A percentile compares a stretch with the other conserved stretches of the same genome.
Conservation (phyloP, 2,888 invertebrate species). For the Antheraea assamensis region DNA sequence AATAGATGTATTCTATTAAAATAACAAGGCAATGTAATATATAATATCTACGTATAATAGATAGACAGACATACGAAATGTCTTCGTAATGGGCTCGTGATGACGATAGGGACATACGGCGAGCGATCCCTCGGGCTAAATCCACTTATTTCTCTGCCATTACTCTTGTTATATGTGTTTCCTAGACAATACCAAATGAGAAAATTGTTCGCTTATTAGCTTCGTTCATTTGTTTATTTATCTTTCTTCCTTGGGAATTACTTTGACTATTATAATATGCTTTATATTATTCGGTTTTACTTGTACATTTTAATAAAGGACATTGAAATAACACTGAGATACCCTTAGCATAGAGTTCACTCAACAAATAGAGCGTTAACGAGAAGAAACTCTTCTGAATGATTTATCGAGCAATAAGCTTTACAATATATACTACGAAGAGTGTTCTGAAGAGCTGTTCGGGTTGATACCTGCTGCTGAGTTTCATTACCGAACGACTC, state of each 20-base stretch:
- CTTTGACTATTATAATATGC: background rate
- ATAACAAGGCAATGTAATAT: background rate
- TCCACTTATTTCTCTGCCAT: background rate
- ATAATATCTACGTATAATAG: background rate
- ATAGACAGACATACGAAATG: constrained; percentile 4
- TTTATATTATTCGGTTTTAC: background rate
- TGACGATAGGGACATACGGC: constrained; percentile 18
- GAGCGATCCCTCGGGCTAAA: constrained; percentile 8
- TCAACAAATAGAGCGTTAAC: no score
- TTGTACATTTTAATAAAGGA: background rate
- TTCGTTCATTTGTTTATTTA: background rate
- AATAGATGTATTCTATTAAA: background rate
- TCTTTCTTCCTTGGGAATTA: background rate
- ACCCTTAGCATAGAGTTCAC: no score
- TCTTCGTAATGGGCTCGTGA: constrained; percentile 6
- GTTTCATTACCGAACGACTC: no score
- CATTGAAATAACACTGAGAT: no score
- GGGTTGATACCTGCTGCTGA: no score
- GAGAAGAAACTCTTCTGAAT: no score
- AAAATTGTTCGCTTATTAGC: background rate
- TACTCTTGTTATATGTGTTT: background rate
- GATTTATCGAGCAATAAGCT: no score
- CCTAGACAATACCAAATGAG: background rate
- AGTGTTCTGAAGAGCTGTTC: no score
- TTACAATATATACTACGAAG: no score